Evolutionary conservation across 2,797 vertebrate genomes (phyloP).

Genomic region (Discoglossus pictus): DNA sequence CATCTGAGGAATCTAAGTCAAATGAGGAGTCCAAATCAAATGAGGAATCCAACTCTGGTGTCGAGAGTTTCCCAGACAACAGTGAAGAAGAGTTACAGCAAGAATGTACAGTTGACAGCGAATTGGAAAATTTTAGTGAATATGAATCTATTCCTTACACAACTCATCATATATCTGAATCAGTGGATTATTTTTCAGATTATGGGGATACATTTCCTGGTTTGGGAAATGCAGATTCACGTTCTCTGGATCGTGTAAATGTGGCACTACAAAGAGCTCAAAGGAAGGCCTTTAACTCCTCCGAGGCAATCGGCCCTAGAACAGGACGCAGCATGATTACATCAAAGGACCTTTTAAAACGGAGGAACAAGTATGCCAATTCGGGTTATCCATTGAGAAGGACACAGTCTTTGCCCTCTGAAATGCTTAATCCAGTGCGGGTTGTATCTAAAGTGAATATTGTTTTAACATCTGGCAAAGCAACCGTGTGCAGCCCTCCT

Average conservation of each 20-base stretch:
- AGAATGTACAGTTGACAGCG: slow-evolving; percentile 60
- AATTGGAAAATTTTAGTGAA: slow-evolving; percentile 54
- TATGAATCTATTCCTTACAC: slow-evolving; percentile 71
- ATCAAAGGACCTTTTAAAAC: slow-evolving; percentile 69
- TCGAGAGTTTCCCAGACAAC: neutral
- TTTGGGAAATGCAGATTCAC: slow-evolving; percentile 45
- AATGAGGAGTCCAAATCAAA: slow-evolving; percentile 50
- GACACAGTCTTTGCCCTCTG: slow-evolving; percentile 85
- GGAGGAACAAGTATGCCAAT: slow-evolving; percentile 62
- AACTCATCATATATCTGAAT: slow-evolving; percentile 75
- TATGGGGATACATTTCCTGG: slow-evolving; percentile 46
- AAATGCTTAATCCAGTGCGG: slow-evolving; percentile 76
- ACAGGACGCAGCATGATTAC: slow-evolving; percentile 64
- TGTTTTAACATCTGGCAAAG: slow-evolving; percentile 78
- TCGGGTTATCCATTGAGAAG: slow-evolving; percentile 77
- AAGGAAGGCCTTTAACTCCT: slow-evolving; percentile 58
- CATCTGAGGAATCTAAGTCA: slow-evolving; percentile 49
- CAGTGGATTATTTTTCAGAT: slow-evolving; percentile 58
- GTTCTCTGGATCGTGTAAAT: slow-evolving; percentile 61
- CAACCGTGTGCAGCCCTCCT: slow-evolving; percentile 76
- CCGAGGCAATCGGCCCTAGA: slow-evolving; percentile 56
- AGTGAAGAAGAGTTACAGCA: slow-evolving; percentile 51
- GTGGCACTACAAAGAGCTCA: slow-evolving; percentile 67
- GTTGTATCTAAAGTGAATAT: slow-evolving; percentile 91
- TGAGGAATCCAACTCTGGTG: slow-evolving; percentile 6